phyloP scores from a whole-genome alignment of 2,797 vertebrate genomes.

The Neostethus bicornis region DNA sequence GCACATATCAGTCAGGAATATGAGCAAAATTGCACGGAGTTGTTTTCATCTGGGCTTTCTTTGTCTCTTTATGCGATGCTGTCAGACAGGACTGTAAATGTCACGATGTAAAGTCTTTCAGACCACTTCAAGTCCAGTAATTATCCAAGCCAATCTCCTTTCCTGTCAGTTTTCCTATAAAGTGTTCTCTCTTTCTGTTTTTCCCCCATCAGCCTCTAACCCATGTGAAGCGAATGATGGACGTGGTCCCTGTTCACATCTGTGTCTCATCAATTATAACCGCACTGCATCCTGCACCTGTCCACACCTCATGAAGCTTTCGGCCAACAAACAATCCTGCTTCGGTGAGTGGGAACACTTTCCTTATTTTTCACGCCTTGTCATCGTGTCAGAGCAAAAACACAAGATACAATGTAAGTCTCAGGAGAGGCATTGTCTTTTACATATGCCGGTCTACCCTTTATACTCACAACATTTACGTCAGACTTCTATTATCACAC shows the following conservation, averaged over 20 bases:
- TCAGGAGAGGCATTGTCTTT: slow-evolving; percentile 1
- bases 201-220: slow-evolving; percentile 83
- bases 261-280: slow-evolving; percentile 97
- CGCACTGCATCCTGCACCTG: slow-evolving; percentile 91
- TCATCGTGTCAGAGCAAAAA: slow-evolving; percentile 2
- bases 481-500: slow-evolving; percentile 11
- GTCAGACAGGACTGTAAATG: slow-evolving; percentile 12
- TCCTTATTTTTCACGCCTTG: slow-evolving; percentile 18
- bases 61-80: not conserved
- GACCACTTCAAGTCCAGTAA: slow-evolving; percentile 4
- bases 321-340: slow-evolving; percentile 90
- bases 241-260: slow-evolving; percentile 93
- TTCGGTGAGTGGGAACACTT: slow-evolving; percentile 82
- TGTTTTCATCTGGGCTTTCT: slow-evolving; percentile 2
- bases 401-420: slow-evolving; percentile 4
- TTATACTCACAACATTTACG: slow-evolving; percentile 21
- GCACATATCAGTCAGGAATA: not conserved
- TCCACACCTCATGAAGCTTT: slow-evolving; percentile 96
- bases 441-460: slow-evolving; percentile 11
- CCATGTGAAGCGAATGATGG: slow-evolving; percentile 90
- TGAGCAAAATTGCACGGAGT: not conserved
- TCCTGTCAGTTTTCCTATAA: slow-evolving; percentile 3
- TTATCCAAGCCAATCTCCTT: slow-evolving; percentile 1
- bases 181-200: not conserved
- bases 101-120: slow-evolving; percentile 7